These are phyloP conservation scores for Canis aureus DNA, from an alignment of 2,113 vertebrate species.

Conservation along the genomic window DNA sequence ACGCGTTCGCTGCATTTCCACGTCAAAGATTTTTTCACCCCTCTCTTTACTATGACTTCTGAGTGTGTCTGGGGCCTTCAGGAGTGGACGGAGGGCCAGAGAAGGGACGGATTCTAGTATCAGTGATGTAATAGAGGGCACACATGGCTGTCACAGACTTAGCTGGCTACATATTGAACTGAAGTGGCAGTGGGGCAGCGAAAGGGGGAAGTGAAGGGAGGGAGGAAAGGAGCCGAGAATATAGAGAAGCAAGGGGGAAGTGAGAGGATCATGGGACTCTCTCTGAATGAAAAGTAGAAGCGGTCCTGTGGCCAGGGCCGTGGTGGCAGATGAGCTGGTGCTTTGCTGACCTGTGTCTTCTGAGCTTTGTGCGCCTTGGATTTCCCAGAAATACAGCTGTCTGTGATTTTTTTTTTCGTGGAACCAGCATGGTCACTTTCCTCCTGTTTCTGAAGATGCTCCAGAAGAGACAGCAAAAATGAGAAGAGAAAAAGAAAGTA, in stretches of 20 bases:
- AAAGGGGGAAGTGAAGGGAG: not conserved
- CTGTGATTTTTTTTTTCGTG: not conserved
- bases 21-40: not conserved
- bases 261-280: not conserved
- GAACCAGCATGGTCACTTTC: not conserved
- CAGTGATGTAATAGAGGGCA: fast-evolving
- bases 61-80: not conserved
- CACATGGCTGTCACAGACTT: fast-evolving
- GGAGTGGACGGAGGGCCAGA: not conserved
- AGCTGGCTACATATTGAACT: not conserved
- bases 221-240: not conserved
- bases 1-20: not conserved
- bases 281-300: not conserved
- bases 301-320: fast-evolving
- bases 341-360: not conserved
- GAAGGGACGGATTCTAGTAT: too few species aligned
- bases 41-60: not conserved
- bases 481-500: not conserved
- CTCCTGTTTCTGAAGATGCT: not conserved
- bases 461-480: not conserved
- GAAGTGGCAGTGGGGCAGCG: not conserved
- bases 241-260: not conserved
- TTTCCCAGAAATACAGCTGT: not conserved
- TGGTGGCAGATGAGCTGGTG: not conserved
- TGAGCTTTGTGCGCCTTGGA: not conserved